Evolutionary conservation across 2,113 vertebrate species (phyloP).

Genomic region (Artemisiospiza belli): DNA sequence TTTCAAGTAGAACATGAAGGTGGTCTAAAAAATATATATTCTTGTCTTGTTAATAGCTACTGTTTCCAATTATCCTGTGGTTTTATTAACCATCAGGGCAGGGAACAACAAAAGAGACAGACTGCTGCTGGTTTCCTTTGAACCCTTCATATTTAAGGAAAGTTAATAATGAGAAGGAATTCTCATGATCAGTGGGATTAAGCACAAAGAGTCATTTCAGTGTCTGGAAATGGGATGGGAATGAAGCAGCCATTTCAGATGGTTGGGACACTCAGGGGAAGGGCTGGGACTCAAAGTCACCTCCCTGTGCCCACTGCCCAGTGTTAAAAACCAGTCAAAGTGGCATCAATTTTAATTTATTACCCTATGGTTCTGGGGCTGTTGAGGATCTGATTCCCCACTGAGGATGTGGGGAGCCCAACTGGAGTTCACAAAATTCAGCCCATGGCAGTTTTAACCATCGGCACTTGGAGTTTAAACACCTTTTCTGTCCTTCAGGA

Average conservation of each 20-base stretch:
- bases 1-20: neutral
- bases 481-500: neutral
- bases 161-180: constrained; percentile 36
- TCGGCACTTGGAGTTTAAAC: neutral
- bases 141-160: constrained; percentile 36
- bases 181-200: constrained; percentile 16
- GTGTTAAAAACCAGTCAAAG: neutral
- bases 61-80: constrained; percentile 53
- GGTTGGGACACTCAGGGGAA: neutral
- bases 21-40: neutral
- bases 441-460: neutral
- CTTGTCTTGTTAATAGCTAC: neutral
- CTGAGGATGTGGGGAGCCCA: neutral
- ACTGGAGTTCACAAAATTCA: neutral
- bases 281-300: neutral
- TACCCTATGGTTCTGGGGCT: neutral
- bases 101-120: constrained; percentile 27
- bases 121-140: constrained; percentile 42
- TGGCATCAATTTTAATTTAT: neutral
- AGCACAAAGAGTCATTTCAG: neutral
- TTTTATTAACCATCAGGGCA: constrained; percentile 25
- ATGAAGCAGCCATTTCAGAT: neutral
- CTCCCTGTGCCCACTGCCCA: neutral
- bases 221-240: constrained; percentile 19
- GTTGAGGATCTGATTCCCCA: neutral